Evolutionary conservation across 2,888 invertebrate species (phyloP), one percentile per base, ranked within the genome.

Genomic region (Sepioteuthis lessoniana): DNA sequence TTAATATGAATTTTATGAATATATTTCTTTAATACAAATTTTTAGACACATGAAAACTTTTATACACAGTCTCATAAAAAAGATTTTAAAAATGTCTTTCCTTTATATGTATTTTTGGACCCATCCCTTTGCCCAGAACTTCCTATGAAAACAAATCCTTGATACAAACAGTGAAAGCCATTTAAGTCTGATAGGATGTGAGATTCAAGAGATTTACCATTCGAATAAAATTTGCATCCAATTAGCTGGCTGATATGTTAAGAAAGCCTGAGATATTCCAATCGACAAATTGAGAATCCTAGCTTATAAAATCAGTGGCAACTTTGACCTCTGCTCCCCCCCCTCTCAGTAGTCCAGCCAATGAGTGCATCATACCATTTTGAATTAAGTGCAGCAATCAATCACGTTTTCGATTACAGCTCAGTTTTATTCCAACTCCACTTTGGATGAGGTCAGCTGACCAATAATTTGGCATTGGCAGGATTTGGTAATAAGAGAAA

Each of bases 401-500:
- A 76, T 76, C 76, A 76, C 76, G n/a, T 76, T 76, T 76, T 76
- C 19, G n/a, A 76, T 76, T 76, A 76, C 76, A 76, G 16, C 35
- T 76, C 76, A n/a, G 76, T n/a, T 76, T n/a, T n/a, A 76, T 76
- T 76, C 76, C n/a, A 35, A 1, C n/a, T 35, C 35, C 19, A n/a
- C n/a, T 13, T 76, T 76, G 76, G 76, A 76, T 2, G n/a, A 35
- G 76, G 76, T 76, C 76, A 76, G 10, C n/a, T 76, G 76, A 76
- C 76, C 76, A 35, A 76, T 76, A 76, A 76, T 76, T 76, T 76
- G 76, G 76, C n/a, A n/a, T n/a, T 76, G 76, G n/a, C n/a, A 76
- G 35, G n/a, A 76, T 76, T n/a, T 35, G n/a, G 76, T 76, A 76
- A 76, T n/a, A 16, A 35, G 76, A 76, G 76, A 76, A 76, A 76